Percentiles rank a stretch among this genome's conserved stretches.
phyloP scores from a whole-genome alignment of 37 sponge, comb jelly and placozoan genomes.

The Lycopodina hypogea region DNA sequence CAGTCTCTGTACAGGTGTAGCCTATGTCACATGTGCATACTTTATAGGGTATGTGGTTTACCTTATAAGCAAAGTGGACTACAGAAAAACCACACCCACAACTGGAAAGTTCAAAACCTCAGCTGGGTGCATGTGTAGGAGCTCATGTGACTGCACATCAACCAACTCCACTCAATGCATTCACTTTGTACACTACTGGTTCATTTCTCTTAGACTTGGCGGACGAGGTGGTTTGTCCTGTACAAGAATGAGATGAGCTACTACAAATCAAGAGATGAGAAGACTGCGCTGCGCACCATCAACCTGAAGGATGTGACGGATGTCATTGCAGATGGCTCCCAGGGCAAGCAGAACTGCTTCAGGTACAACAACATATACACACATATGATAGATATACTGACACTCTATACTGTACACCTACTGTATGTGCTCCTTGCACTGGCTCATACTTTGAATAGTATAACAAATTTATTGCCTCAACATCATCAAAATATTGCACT shows the following conservation, averaged over 20 bases:
- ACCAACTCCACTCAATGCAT: not conserved
- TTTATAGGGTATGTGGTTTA: too few relatives aligned
- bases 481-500: too few relatives aligned
- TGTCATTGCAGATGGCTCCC: conserved; percentile 30
- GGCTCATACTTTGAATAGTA: too few relatives aligned
- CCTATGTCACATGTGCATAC: too few relatives aligned
- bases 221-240: conserved; percentile 70
- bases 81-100: too few relatives aligned
- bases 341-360: conserved; percentile 61
- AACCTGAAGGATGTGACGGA: conserved; percentile 50
- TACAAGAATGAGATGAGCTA: conserved; percentile 77
- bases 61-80: too few relatives aligned
- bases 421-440: too few relatives aligned
- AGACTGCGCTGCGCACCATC: conserved; percentile 44
- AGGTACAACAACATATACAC: conserved; percentile 23
- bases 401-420: too few relatives aligned
- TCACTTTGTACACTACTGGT: not conserved
- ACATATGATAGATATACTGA: not conserved
- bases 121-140: too few relatives aligned
- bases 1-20: too few relatives aligned
- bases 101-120: too few relatives aligned
- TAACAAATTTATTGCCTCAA: too few relatives aligned
- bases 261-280: conserved; percentile 58
- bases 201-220: conserved; percentile 41
- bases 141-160: not conserved